phyloP scores from a whole-genome alignment of 2,888 invertebrate species.

The Escarpia spicata region DNA sequence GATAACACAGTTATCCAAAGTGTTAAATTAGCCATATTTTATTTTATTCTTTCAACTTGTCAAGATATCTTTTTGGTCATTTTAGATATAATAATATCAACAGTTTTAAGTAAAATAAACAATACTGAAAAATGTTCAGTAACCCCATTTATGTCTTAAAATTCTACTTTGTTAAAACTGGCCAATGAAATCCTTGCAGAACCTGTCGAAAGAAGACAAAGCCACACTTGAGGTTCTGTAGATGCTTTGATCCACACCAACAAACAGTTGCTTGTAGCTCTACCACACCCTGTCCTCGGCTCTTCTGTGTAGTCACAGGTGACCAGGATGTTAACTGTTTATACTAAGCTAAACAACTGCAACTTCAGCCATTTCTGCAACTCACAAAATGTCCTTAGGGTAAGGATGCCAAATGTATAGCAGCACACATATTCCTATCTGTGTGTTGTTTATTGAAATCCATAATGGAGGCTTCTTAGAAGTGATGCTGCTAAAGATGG shows the following conservation, averaged over 20 bases:
- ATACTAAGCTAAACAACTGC: neutral
- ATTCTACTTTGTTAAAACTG: neutral
- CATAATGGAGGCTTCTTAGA: neutral
- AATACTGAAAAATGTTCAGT: too few relatives aligned
- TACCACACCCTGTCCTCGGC: neutral
- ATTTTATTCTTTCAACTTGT: too few relatives aligned
- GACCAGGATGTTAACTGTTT: neutral
- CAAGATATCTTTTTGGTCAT: too few relatives aligned
- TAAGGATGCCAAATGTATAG: neutral
- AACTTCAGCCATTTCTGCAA: neutral
- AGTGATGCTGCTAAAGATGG: neutral
- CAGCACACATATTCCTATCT: neutral
- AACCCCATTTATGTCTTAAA: neutral
- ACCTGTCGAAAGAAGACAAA: neutral
- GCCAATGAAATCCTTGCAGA: neutral
- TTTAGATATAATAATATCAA: too few relatives aligned
- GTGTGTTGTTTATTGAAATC: neutral
- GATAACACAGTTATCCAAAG: too few relatives aligned
- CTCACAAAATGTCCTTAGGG: neutral
- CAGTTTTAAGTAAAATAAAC: too few relatives aligned
- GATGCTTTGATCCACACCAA: neutral
- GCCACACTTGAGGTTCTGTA: neutral
- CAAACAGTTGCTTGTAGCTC: neutral
- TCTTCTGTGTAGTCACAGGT: neutral
- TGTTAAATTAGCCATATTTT: too few relatives aligned